phyloP scores from a whole-genome alignment of 2,888 invertebrate genomes.

The Uloborus plumipes region DNA sequence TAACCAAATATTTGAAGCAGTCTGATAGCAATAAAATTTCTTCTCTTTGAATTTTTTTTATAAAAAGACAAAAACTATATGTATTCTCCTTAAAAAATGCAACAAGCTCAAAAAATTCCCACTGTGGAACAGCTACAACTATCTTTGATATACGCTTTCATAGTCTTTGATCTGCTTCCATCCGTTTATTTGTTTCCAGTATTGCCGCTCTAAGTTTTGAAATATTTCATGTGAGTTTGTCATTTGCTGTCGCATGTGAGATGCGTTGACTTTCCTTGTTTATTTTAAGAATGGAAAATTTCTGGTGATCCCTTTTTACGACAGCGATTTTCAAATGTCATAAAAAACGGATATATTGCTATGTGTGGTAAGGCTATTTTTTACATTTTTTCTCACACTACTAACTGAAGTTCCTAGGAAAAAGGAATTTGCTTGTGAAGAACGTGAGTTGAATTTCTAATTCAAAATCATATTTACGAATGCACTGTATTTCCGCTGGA shows the following conservation, averaged over 20 bases:
- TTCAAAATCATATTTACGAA: background rate
- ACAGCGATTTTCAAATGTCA: constrained; percentile 53
- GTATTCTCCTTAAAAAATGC: too few relatives aligned
- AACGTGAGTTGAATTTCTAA: constrained; percentile 46
- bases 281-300: constrained; percentile 57
- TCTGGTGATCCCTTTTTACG: constrained; percentile 53
- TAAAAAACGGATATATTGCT: constrained; percentile 50
- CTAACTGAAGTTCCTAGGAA: constrained; percentile 26
- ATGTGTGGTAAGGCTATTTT: constrained; percentile 11
- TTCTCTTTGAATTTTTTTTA: too few relatives aligned
- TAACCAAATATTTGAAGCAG: too few relatives aligned
- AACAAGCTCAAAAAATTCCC: background rate
- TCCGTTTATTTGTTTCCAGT: constrained; percentile 47
- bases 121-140: constrained; percentile 42
- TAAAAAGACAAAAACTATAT: too few relatives aligned
- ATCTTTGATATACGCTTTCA: constrained; percentile 49
- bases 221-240: constrained; percentile 54
- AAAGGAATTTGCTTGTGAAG: constrained; percentile 27
- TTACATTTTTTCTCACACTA: background rate
- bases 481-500: too few relatives aligned
- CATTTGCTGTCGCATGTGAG: constrained; percentile 50
- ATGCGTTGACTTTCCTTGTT: constrained; percentile 50
- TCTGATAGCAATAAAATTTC: too few relatives aligned
- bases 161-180: constrained; percentile 39
- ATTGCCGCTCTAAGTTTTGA: constrained; percentile 35